Base-by-base conservation (phyloP, 2,113 vertebrate genomes). In the Helogale parvula region DNA sequence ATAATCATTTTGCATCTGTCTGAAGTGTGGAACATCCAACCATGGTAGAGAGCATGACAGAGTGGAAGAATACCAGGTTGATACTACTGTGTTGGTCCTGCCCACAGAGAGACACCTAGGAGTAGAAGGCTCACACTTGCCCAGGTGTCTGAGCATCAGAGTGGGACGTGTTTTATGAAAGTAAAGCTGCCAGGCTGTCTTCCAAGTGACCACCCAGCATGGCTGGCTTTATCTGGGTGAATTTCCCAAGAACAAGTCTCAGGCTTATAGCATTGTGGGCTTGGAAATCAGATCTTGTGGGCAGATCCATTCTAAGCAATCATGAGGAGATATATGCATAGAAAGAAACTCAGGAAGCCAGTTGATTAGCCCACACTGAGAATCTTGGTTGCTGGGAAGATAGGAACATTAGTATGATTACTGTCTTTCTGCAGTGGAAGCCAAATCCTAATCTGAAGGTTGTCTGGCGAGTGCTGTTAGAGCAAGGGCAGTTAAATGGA, bases 341-440 rank as follows among this genome's bases (percentile, higher is more conserved):
- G 33, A 88, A 83, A 41, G 23, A 74, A 74, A 29, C 27, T 29
- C 11, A n/a, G 3, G 68, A 47, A 21, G 25, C 14, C 31, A 25
- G 66, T 23, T 68, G 29, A 4, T 68, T 57, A 45, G 68, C 31
- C 87, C 31, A n/a, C 72, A 16, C 76, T 21, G 71, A 81, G 33
- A 52, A 35, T 23, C 69, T 29, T 72, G 29, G 21, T 72, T n/a
- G 6, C 65, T 13, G 5, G 21, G 41, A 35, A 7, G 12, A 17
- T 0, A 1, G 41, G 14, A 63, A n/a, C 31, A 41, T 86, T 66
- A 0, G 0, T n/a, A 9, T 50, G 15, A 2, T 14, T 23, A 25
- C 12, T 27, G 12, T 84, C 38, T 47, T 13, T 27, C 21, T 72
- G 31, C 6, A 0, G 5, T 7, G 8, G 23, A 72, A 74, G n/a